A percentile compares a stretch with the other conserved stretches of the same genome.
Conservation (phyloP, 2,797 vertebrate genomes). For the Sorex maritimensis region DNA sequence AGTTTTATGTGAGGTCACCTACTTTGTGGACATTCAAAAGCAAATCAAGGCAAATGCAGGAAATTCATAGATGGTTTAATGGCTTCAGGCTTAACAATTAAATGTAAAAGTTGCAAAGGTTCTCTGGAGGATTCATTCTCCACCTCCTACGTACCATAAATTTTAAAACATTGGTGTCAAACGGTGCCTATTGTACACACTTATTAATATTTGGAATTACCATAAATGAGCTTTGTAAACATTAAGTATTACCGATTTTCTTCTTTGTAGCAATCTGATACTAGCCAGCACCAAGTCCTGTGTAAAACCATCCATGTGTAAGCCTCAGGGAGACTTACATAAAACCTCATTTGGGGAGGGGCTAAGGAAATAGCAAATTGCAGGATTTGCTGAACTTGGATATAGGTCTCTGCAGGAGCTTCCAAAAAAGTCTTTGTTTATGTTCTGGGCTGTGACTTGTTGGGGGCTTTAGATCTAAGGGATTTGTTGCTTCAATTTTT, state of each 20-base stretch:
- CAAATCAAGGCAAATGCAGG: slow-evolving; percentile 55
- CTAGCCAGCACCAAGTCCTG: background rate
- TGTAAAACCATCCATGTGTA: slow-evolving; percentile 13
- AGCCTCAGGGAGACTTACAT: slow-evolving; percentile 69
- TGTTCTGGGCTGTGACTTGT: slow-evolving; percentile 67
- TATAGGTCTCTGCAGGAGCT: slow-evolving; percentile 77
- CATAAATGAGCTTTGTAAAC: slow-evolving; percentile 70
- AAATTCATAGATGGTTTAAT: slow-evolving; percentile 42
- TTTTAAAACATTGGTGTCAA: slow-evolving; percentile 78
- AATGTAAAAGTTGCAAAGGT: slow-evolving; percentile 67
- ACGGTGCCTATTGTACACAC: slow-evolving; percentile 43
- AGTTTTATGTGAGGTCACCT: slow-evolving; percentile 33
- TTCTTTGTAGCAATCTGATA: slow-evolving; percentile 34
- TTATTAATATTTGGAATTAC: slow-evolving; percentile 77
- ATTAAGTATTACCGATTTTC: slow-evolving; percentile 61
- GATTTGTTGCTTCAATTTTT: slow-evolving; percentile 75
- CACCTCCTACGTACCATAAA: slow-evolving; percentile 68
- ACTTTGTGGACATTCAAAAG: slow-evolving; percentile 29
- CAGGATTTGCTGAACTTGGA: slow-evolving; percentile 76
- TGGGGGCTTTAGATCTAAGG: slow-evolving; percentile 64
- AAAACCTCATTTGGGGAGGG: slow-evolving; percentile 58
- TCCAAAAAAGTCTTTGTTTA: slow-evolving; percentile 84
- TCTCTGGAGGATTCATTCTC: background rate
- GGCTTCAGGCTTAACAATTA: slow-evolving; percentile 53
- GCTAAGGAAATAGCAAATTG: slow-evolving; percentile 73